Evolutionary conservation across 2,113 vertebrate species (phyloP).

Genomic region (Lasiurus borealis): DNA sequence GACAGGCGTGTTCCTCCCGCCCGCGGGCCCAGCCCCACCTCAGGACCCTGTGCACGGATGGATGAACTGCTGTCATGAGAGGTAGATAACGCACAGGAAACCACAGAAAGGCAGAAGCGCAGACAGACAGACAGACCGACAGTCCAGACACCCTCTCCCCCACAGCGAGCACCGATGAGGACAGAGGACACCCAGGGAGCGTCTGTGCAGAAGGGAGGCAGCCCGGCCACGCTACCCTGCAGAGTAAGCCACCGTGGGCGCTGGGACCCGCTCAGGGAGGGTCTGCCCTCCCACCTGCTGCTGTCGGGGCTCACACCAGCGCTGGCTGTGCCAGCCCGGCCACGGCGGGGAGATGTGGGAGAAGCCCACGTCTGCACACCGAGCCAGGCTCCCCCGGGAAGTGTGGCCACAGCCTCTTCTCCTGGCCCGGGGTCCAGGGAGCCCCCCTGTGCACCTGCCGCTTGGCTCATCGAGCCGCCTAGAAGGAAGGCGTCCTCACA

Average conservation of each 20-base stretch:
- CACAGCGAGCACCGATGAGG: neutral
- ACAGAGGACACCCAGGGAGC: neutral
- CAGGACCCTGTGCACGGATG: too few relatives aligned
- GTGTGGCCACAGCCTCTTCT: too few relatives aligned
- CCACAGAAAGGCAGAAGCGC: neutral
- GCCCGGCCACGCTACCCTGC: rapidly evolving
- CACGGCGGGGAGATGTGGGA: rapidly evolving
- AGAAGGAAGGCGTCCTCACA: neutral
- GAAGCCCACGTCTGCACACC: rapidly evolving
- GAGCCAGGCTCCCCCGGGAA: neutral
- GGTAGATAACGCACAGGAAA: neutral
- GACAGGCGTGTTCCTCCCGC: neutral
- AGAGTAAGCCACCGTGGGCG: too few relatives aligned
- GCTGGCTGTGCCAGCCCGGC: neutral
- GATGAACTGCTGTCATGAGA: neutral
- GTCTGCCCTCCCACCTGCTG: neutral
- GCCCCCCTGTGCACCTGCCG: neutral
- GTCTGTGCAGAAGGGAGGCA: neutral
- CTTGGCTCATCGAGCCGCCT: neutral
- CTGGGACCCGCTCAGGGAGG: neutral
- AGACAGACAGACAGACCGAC: neutral
- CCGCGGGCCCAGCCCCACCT: neutral
- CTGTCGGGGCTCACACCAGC: neutral
- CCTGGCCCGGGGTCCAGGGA: neutral
- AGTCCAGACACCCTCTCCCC: neutral